Conservation (phyloP, 2,888 invertebrate species). For the Ommatoiulus sabulosus region DNA sequence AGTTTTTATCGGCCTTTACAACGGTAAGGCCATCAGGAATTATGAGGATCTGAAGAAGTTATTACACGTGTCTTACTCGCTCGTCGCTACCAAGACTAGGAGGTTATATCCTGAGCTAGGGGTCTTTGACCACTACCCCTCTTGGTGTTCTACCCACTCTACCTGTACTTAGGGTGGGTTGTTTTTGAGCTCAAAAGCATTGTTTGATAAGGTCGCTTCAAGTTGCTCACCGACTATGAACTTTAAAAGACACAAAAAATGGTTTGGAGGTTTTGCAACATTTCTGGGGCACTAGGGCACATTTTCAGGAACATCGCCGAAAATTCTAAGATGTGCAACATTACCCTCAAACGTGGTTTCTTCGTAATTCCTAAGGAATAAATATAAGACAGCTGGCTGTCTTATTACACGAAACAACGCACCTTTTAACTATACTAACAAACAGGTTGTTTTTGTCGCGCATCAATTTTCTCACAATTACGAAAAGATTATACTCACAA, state of each 20-base stretch:
- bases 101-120: background rate
- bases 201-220: background rate
- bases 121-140: constrained; percentile 45
- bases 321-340: too few species aligned
- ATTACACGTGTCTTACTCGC: background rate
- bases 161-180: background rate
- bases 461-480: background rate
- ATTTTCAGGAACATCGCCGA: background rate
- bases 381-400: too few species aligned
- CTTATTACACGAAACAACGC: too few species aligned
- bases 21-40: background rate
- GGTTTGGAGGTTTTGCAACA: background rate
- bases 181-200: background rate
- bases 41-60: background rate
- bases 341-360: too few species aligned
- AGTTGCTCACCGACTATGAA: background rate
- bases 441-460: background rate
- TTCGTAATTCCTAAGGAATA: too few species aligned
- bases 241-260: background rate
- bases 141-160: background rate
- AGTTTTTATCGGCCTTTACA: too few species aligned
- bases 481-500: too few species aligned
- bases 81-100: background rate
- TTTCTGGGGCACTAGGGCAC: constrained; percentile 10
- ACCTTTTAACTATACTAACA: background rate